phyloP scores from a whole-genome alignment of 2,888 invertebrate species.

The Rhimphoctona megacephalus region DNA sequence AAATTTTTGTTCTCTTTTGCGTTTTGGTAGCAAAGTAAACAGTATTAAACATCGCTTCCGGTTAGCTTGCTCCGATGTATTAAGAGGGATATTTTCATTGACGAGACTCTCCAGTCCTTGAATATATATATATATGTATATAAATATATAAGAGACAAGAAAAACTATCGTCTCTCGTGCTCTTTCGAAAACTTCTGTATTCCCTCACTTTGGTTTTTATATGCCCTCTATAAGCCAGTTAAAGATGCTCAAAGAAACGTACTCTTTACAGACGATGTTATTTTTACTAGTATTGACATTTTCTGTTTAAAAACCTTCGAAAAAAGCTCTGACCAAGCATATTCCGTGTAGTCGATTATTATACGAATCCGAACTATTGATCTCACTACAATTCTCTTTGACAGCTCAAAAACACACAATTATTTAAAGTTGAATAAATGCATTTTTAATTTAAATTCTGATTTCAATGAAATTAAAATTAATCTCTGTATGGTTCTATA shows the following conservation, averaged over 20 bases:
- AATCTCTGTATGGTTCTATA: too few species aligned
- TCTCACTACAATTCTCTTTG: neutral
- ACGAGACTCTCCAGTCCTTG: neutral
- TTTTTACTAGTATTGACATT: conserved; percentile 15
- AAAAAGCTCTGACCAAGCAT: neutral
- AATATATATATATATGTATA: neutral
- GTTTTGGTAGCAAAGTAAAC: conserved; percentile 56
- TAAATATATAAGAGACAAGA: conserved; percentile 39
- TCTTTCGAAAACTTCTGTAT: neutral
- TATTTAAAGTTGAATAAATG: too few species aligned
- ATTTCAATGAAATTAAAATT: too few species aligned
- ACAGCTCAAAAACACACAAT: too few species aligned
- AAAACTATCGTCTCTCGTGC: conserved; percentile 12
- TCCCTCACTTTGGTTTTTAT: neutral
- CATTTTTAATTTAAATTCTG: too few species aligned
- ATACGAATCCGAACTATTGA: neutral
- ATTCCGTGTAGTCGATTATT: neutral
- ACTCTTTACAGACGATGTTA: conserved; percentile 24
- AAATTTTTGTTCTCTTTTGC: conserved; percentile 41
- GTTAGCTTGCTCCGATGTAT: conserved; percentile 47
- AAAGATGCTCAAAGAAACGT: conserved; percentile 53
- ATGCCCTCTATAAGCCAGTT: conserved; percentile 58
- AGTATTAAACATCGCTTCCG: conserved; percentile 66
- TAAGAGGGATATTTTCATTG: conserved; percentile 29
- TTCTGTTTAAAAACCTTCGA: neutral